Evolutionary conservation across 2,888 invertebrate genomes (phyloP).

Genomic region (Lamproptera curius): DNA sequence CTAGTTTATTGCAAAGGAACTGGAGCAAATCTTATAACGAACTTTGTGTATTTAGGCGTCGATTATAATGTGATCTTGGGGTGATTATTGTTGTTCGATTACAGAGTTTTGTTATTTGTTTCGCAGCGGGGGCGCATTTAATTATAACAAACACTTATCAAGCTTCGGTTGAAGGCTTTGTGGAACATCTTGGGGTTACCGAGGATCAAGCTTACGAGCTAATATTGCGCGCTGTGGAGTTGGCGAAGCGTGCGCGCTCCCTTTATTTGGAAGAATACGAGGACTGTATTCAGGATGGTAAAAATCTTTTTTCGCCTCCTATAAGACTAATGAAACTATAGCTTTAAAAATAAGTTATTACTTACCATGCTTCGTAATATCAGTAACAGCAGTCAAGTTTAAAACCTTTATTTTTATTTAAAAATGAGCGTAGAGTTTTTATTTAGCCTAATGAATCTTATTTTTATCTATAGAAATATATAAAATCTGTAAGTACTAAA

Average conservation of each 20-base stretch:
- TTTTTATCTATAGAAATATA: no score
- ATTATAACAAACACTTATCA: slow-evolving; percentile 95
- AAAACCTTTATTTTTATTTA: no score
- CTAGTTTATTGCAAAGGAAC: slow-evolving; percentile 40
- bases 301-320: no score
- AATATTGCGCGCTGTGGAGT: slow-evolving; percentile 84
- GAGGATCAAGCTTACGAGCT: slow-evolving; percentile 83
- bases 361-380: no score
- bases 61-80: slow-evolving; percentile 10
- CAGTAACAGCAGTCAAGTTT: no score
- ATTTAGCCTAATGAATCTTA: no score
- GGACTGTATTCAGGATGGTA: slow-evolving; percentile 55
- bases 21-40: slow-evolving; percentile 29
- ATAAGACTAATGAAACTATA: no score
- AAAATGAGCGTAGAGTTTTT: no score
- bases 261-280: slow-evolving; percentile 79
- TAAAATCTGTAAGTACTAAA: not conserved
- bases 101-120: not conserved
- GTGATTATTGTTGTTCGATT: slow-evolving; percentile 33
- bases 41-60: slow-evolving; percentile 6
- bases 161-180: slow-evolving; percentile 87
- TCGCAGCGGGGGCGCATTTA: slow-evolving; percentile 89
- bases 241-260: slow-evolving; percentile 85
- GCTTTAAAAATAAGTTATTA: no score
- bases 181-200: slow-evolving; percentile 83